Evolutionary conservation across 2,888 invertebrate genomes (phyloP), one percentile per base, ranked within the genome.

Genomic region (Belgica antarctica): DNA sequence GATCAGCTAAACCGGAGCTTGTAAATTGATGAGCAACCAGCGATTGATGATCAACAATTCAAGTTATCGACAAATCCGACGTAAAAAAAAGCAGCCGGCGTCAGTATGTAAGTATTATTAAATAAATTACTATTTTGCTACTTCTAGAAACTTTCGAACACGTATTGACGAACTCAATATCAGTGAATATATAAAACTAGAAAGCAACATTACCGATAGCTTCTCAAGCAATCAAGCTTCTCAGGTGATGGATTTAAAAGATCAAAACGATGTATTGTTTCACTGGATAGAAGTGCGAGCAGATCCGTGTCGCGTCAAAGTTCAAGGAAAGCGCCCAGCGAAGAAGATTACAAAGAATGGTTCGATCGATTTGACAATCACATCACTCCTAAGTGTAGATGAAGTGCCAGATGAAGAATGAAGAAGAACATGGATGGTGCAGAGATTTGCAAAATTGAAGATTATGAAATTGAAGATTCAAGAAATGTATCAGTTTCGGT

Each of bases 1-100:
- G 65, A 65, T 7, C 41, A 46, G 15, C 1, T 25, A 76, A n/a
- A 75, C 74, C 0, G 79, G 79, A 72, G 71, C 79, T 70, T 75
- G 74, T 22, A 73, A 74, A 8, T 77, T 78, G 71, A 74, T 73
- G 22, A 74, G 73, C 31, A 77, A 19, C 52, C 28, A 52, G 22
- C 52, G 17, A 22, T 8, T 19, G 52, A 52, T 2, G 59, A 59
- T 24, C 22, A n/a, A n/a, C n/a, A n/a, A n/a, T n/a, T n/a, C n/a
- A n/a, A n/a, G n/a, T n/a, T n/a, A n/a, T n/a, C n/a, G n/a, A n/a
- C n/a, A n/a, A n/a, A n/a, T n/a, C n/a, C n/a, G n/a, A n/a, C n/a
- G n/a, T n/a, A n/a, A n/a, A n/a, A n/a, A n/a, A n/a, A n/a, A n/a
- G n/a, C n/a, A n/a, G n/a, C n/a, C n/a, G n/a, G n/a, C n/a, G n/a